phyloP scores from a whole-genome alignment of 2,113 vertebrate genomes.

The Platysternon megacephalum region DNA sequence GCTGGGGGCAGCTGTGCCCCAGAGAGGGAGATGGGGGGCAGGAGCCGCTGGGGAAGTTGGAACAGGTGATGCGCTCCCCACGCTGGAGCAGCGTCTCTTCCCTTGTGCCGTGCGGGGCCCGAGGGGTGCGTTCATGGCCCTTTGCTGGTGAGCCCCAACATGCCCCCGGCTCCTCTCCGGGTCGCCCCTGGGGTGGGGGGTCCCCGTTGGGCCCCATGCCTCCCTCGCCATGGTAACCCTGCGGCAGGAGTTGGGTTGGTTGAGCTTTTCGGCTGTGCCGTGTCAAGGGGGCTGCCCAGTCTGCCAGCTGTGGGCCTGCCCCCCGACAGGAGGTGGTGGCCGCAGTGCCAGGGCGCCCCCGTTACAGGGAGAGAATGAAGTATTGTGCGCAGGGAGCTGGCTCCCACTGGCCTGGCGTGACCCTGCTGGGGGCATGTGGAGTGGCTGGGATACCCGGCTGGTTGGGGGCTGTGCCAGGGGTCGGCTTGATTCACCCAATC shows the following conservation, averaged over 20 bases:
- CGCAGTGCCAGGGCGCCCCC: not conserved
- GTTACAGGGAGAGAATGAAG: not conserved
- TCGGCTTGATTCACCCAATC: not conserved
- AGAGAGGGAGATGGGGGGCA: not conserved
- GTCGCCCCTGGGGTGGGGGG: conserved; percentile 10
- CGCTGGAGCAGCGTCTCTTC: not conserved
- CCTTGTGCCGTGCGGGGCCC: too few relatives aligned
- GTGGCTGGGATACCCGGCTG: not conserved
- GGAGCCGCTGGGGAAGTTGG: too few relatives aligned
- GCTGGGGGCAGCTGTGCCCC: not conserved
- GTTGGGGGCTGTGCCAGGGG: not conserved
- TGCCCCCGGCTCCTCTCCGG: conserved; percentile 55
- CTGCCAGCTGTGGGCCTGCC: not conserved
- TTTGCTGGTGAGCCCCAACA: conserved; percentile 43
- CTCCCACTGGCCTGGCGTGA: not conserved
- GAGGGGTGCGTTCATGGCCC: not conserved
- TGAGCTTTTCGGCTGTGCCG: not conserved
- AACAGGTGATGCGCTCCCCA: not conserved
- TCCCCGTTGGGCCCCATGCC: conserved; percentile 37
- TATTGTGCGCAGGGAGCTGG: not conserved
- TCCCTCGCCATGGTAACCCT: not conserved
- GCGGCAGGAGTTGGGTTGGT: not conserved
- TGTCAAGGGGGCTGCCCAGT: not conserved
- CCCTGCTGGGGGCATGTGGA: not conserved
- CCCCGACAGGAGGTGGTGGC: not conserved